Base-by-base conservation (phyloP, 2,888 invertebrate species). In the Apocheima hispidaria region DNA sequence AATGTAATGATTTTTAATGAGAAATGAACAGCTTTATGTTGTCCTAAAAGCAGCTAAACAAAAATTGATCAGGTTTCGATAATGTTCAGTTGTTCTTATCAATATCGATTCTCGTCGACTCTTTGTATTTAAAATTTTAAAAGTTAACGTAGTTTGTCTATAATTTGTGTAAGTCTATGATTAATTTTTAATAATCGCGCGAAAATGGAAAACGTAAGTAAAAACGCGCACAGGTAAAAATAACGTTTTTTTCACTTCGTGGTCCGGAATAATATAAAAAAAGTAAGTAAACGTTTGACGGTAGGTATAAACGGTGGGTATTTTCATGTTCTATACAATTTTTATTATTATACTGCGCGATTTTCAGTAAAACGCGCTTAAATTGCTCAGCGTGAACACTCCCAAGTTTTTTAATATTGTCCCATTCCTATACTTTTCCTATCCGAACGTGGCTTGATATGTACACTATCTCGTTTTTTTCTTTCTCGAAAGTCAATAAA, bases 281-380 rank as follows among this genome's bases (percentile, higher is more conserved):
- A 59, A 63, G 66, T 79, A 75, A 79, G 77, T 74, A 60, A 60
- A 54, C 46, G 59, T 60, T 57, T 55, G 54, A 79, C 81, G 87
- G 88, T 88, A 83, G 87, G 89, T 88, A 84, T 77, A 54, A 36
- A 78, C 77, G 84, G 84, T 84, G 78, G 84, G 84, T 84, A 83
- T 83, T 23, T 64, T 63, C 46, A 52, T 60, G 53, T 53, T 54
- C 51, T 53, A 64, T 56, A 67, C 65, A 61, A 43, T 63, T 64
- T 66, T 66, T 49, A 46, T 71, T 55, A 23, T 40, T 59, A 64
- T 54, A 69, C 63, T 64, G 44, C 20, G 51, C 30, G 52, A 50
- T 44, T 43, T 36, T 36, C 44, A 52, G 49, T 36, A 20, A 36
- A 21, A 12, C 43, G 26, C 18, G 14, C n/a, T 36, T 12, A 55